Conservation (phyloP, 2,888 invertebrate genomes). For the Fissipunctia ypsillon region DNA sequence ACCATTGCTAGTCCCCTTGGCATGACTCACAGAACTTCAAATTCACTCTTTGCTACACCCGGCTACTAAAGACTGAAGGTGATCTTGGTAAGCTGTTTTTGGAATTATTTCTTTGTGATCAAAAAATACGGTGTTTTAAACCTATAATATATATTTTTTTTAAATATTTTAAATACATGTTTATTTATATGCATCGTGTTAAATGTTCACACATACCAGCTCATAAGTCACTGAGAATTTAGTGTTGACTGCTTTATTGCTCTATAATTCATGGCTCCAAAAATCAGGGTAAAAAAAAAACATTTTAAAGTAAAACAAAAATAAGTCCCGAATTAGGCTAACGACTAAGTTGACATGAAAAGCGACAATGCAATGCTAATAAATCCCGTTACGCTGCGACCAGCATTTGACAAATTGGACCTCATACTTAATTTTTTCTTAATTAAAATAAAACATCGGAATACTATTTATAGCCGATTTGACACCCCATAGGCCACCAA, state of each 20-base stretch:
- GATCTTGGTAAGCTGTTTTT: neutral
- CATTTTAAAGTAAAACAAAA: conserved; percentile 17
- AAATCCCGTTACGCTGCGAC: conserved; percentile 38
- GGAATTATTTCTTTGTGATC: neutral
- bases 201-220: conserved; percentile 34
- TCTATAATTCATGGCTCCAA: conserved; percentile 22
- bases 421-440: conserved; percentile 4
- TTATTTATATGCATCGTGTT: conserved; percentile 25
- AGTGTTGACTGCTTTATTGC: conserved; percentile 36
- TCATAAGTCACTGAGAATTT: conserved; percentile 32
- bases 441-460: conserved; percentile 31
- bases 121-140: conserved; percentile 17
- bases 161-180: conserved; percentile 6
- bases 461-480: conserved; percentile 14
- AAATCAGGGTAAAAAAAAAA: conserved; percentile 28
- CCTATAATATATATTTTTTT: conserved; percentile 8
- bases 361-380: conserved; percentile 7
- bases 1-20: neutral
- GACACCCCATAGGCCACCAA: conserved; percentile 28
- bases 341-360: conserved; percentile 32
- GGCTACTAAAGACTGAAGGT: neutral
- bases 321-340: conserved; percentile 23
- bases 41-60: neutral
- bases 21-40: neutral
- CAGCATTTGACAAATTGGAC: conserved; percentile 41